Evolutionary conservation across 2,113 vertebrate species (phyloP).

Genomic region (Carassius carassius): DNA sequence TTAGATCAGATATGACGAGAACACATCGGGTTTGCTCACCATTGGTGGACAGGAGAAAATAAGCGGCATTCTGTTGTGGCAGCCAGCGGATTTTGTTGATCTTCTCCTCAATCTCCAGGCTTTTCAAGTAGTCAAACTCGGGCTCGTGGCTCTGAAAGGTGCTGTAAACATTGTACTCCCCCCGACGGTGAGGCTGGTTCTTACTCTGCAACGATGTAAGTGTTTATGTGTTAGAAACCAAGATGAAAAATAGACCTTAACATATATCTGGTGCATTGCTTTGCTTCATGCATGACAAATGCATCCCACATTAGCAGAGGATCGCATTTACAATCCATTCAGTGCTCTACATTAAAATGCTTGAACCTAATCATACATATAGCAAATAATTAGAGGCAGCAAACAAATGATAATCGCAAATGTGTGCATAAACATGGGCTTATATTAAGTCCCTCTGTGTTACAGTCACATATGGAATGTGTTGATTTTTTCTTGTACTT

Average conservation of each 20-base stretch:
- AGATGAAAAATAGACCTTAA: not conserved
- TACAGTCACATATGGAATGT: not conserved
- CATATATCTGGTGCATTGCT: not conserved
- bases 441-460: not conserved
- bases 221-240: not conserved
- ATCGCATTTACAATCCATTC: not conserved
- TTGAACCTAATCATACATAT: not conserved
- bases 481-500: not conserved
- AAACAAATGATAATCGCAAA: slow-evolving; percentile 1
- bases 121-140: slow-evolving; percentile 93
- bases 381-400: not conserved
- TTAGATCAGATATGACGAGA: not conserved
- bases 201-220: slow-evolving; percentile 77
- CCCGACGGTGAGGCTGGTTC: slow-evolving; percentile 85
- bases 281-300: not conserved
- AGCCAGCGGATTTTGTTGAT: slow-evolving; percentile 94
- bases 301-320: not conserved
- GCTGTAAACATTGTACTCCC: slow-evolving; percentile 95
- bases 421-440: not conserved
- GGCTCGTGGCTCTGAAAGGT: slow-evolving; percentile 94
- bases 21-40: slow-evolving; percentile 66
- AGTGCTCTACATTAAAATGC: not conserved
- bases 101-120: slow-evolving; percentile 91
- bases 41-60: slow-evolving; percentile 89
- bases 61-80: slow-evolving; percentile 88